Conservation (phyloP, 64 coral and sea anemone genomes). For the Pocillopora verrucosa region DNA sequence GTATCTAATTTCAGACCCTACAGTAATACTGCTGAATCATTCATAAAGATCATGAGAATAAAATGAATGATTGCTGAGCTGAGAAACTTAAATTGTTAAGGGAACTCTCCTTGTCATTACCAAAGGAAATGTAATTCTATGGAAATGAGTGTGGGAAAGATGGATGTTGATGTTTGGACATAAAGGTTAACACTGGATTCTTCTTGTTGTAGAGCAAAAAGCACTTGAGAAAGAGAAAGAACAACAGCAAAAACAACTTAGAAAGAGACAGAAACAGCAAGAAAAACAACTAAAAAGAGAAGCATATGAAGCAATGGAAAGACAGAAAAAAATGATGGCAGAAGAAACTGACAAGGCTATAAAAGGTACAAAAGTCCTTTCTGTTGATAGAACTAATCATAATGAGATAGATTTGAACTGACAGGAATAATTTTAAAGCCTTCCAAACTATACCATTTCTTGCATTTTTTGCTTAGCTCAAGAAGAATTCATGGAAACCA, state of each 20-base stretch:
- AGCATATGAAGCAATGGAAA: slow-evolving; percentile 90
- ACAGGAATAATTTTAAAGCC: background rate
- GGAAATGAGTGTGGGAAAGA: too few species aligned
- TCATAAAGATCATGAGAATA: too few species aligned
- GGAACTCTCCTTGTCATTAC: too few species aligned
- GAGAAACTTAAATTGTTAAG: too few species aligned
- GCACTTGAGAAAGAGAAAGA: slow-evolving; percentile 57
- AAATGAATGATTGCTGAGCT: too few species aligned
- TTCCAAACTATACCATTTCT: background rate
- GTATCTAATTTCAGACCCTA: too few species aligned
- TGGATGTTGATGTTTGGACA: too few species aligned
- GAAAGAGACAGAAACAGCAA: slow-evolving; percentile 64
- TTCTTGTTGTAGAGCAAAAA: slow-evolving; percentile 47
- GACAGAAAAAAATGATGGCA: slow-evolving; percentile 85
- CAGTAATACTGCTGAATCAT: too few species aligned
- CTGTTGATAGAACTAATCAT: background rate
- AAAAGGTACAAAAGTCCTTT: slow-evolving; percentile 32
- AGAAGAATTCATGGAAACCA: slow-evolving; percentile 93
- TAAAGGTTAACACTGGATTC: background rate
- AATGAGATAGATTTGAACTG: background rate
- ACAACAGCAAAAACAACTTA: slow-evolving; percentile 62
- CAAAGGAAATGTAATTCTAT: too few species aligned
- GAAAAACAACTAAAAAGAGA: slow-evolving; percentile 82
- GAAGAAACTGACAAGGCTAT: slow-evolving; percentile 73
- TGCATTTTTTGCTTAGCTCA: slow-evolving; percentile 26